These are phyloP conservation scores for Trididemnum clinides DNA, from an alignment of 23 tunicate genomes.

Conservation along the genomic window DNA sequence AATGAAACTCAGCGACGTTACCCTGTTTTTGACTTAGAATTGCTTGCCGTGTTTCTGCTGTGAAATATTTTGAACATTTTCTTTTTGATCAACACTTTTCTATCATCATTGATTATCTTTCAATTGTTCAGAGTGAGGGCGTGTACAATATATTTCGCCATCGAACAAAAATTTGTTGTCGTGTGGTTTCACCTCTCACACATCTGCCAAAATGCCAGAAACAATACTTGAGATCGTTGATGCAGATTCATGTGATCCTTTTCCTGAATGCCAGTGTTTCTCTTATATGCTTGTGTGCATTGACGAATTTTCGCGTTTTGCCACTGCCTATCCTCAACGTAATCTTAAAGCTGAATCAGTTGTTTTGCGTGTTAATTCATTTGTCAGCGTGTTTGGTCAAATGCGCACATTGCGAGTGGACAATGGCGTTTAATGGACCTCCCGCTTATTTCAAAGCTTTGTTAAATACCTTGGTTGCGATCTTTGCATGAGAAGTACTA, in stretches of 20 bases:
- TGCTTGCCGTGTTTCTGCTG: not conserved
- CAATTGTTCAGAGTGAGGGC: not conserved
- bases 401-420: not conserved
- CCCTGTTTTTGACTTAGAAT: not conserved
- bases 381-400: not conserved
- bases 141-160: not conserved
- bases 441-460: not conserved
- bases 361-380: not conserved
- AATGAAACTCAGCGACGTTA: not conserved
- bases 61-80: not conserved
- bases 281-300: not conserved
- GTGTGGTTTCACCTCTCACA: not conserved
- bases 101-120: not conserved
- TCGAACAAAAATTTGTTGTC: not conserved
- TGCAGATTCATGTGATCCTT: not conserved
- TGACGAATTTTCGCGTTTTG: not conserved
- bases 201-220: not conserved
- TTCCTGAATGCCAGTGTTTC: not conserved
- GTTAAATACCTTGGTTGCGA: not conserved
- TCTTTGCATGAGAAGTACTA: not conserved
- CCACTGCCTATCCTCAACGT: not conserved
- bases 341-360: not conserved
- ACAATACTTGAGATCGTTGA: not conserved
- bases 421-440: not conserved
- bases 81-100: not conserved